Base-by-base conservation (phyloP, 2,888 invertebrate species). In the Theretra japonica region DNA sequence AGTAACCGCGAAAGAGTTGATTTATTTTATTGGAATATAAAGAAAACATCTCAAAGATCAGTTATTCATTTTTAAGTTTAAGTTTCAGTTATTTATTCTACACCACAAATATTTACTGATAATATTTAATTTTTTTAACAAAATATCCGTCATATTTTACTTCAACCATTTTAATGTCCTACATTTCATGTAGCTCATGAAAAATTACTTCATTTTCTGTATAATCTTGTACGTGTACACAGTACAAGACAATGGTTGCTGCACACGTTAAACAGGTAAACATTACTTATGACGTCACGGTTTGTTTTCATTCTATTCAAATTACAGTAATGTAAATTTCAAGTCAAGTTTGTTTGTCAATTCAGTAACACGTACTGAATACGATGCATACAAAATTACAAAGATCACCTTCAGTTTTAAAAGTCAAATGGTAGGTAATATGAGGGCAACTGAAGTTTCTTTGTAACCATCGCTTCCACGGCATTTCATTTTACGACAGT, bases 291-390 rank as follows among this genome's bases (percentile, higher is more conserved):
- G 50, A 53, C 70, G 53, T 65, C 53, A 71, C 17, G 21, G 50
- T 60, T 53, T 70, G 70, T 70, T 60, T 30, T 71, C 30, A 71
- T 71, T 65, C 53, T 57, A 62, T 71, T 33, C 62, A 65, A 57
- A 71, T 71, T 15, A 56, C 33, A 28, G 33, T 65, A 71, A 71
- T 65, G 70, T 71, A 65, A 71, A 65, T 71, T 70, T 65, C 70
- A 71, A 48, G 41, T 48, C 41, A 48, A 48, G 65, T 65, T 65
- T 21, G 65, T 48, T 60, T 28, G 25, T n/a, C 33, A 50, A 50
- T 60, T 60, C 50, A 60, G 70, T 50, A 70, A 48, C 28, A 70
- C 48, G 48, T 59, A 19, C 25, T 60, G 50, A 60, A 70, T 50
- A 30, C 60, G 28, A 70, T 50, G 59, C 25, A 41, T 70, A 50